These are phyloP conservation scores for Eilema caniola DNA, from an alignment of 2,888 invertebrate species.

Conservation along the genomic window DNA sequence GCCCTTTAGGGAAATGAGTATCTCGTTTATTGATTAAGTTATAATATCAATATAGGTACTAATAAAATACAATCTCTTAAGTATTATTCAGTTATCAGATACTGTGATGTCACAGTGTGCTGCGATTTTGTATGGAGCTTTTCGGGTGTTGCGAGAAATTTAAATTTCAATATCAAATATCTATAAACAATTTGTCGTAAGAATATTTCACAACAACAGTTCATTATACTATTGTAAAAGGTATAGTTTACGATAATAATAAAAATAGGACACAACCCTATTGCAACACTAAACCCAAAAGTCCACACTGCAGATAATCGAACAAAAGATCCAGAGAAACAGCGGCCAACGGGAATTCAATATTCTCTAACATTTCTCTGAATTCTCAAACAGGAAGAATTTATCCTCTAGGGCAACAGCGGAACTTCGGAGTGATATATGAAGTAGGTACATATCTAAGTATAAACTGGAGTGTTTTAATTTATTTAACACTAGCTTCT, in stretches of 20 bases:
- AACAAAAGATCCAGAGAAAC: conserved; percentile 3
- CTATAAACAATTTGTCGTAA: too few species aligned
- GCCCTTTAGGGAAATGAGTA: too few species aligned
- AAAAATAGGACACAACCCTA: too few species aligned
- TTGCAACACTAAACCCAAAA: not conserved
- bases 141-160: too few species aligned
- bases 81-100: not conserved
- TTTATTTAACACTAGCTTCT: not conserved
- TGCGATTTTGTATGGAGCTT: too few species aligned
- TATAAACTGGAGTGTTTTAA: not conserved
- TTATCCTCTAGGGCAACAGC: conserved; percentile 5
- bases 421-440: conserved; percentile 11
- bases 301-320: not conserved
- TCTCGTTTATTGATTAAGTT: too few species aligned
- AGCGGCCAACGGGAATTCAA: conserved; percentile 9
- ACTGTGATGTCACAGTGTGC: too few species aligned
- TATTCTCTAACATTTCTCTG: conserved; percentile 8
- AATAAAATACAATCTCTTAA: not conserved
- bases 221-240: too few species aligned
- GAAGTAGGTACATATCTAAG: not conserved
- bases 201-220: too few species aligned
- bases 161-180: too few species aligned
- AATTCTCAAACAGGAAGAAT: conserved; percentile 5
- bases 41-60: too few species aligned
- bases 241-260: too few species aligned